Evolutionary conservation across 2,797 vertebrate species (phyloP).

Genomic region (Tapera naevia): DNA sequence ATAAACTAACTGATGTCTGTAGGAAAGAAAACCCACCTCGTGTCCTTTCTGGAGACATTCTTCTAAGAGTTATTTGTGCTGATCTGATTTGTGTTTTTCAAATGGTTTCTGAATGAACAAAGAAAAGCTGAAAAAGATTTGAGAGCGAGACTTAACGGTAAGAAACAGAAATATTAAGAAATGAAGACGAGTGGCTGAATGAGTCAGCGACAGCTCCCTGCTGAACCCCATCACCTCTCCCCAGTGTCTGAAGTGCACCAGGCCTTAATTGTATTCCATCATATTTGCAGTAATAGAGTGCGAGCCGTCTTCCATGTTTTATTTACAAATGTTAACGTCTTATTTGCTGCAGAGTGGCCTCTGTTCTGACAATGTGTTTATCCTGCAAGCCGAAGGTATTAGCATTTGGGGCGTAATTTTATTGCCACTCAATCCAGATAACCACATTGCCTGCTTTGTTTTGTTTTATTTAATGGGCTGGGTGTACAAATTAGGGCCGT

Average conservation of each 20-base stretch:
- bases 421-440: conserved; percentile 16
- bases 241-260: not conserved
- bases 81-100: not conserved
- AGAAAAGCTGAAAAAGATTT: no score
- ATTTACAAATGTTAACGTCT: not conserved
- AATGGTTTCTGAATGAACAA: not conserved
- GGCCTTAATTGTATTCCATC: not conserved
- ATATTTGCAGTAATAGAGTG: not conserved
- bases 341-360: not conserved
- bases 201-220: not conserved
- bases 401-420: conserved; percentile 34
- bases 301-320: not conserved
- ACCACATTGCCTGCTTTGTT: not conserved
- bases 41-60: not conserved
- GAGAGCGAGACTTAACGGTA: not conserved
- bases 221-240: not conserved
- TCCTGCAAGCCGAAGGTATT: conserved; percentile 23
- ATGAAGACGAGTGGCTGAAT: not conserved
- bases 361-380: not conserved
- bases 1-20: not conserved
- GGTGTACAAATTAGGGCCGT: not conserved
- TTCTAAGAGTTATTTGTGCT: not conserved
- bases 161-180: not conserved
- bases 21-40: not conserved
- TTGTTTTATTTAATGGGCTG: not conserved